Conservation (phyloP, 2,113 vertebrate genomes). For the Oryzias celebensis region DNA sequence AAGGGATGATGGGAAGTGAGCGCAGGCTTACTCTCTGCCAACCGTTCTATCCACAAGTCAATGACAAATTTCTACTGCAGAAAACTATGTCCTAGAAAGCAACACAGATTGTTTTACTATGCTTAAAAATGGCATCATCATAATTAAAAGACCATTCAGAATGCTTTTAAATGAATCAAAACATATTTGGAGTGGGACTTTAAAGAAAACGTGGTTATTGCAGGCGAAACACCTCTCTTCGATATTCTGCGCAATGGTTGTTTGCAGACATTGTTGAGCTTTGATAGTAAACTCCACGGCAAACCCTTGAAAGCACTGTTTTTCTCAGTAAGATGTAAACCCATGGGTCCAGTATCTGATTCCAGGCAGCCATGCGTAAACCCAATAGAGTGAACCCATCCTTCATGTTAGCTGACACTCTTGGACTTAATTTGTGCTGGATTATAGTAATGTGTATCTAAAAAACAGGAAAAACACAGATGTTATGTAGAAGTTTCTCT, state of each 20-base stretch:
- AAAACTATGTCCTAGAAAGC: no score
- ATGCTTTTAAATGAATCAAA: background rate
- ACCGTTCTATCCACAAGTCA: no score
- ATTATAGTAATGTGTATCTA: slow-evolving; percentile 63
- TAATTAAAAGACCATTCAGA: background rate
- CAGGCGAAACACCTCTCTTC: slow-evolving; percentile 17
- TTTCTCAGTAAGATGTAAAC: slow-evolving; percentile 87
- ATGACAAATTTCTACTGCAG: no score
- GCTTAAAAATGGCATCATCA: background rate
- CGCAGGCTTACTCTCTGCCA: no score
- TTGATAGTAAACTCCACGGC: slow-evolving; percentile 59
- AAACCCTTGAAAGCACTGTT: slow-evolving; percentile 77
- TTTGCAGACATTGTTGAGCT: slow-evolving; percentile 26
- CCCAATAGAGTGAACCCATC: slow-evolving; percentile 71
- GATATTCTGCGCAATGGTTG: slow-evolving; percentile 21
- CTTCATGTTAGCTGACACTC: background rate
- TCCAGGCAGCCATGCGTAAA: slow-evolving; percentile 84
- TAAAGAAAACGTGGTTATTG: slow-evolving; percentile 14
- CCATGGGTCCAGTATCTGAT: slow-evolving; percentile 89
- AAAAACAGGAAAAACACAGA: slow-evolving; percentile 14
- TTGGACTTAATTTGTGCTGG: slow-evolving; percentile 38
- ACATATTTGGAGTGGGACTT: background rate
- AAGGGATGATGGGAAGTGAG: no score
- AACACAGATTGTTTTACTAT: no score
- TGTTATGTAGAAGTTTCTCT: background rate